Evolutionary conservation across 2,113 vertebrate genomes (phyloP).

Genomic region (Cottus gobio): DNA sequence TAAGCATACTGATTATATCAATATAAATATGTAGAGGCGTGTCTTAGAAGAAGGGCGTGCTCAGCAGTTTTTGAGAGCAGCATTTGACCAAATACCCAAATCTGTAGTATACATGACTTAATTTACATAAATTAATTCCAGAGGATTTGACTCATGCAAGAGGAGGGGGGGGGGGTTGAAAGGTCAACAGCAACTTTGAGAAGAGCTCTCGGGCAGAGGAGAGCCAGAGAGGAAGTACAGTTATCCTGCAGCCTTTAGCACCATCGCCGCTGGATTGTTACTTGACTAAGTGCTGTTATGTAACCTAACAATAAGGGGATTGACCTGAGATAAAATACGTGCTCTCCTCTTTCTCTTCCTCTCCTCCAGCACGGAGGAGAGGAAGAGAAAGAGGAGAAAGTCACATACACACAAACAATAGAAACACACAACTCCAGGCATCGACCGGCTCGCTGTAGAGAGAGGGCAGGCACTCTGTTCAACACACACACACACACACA

Average conservation of each 20-base stretch:
- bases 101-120: constrained; percentile 37
- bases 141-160: constrained; percentile 42
- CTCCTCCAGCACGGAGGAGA: no score
- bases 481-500: no score
- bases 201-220: constrained; percentile 53
- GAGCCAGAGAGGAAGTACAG: constrained; percentile 58
- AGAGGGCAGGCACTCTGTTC: constrained; percentile 7
- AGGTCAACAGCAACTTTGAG: constrained; percentile 70
- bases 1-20: neutral
- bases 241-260: constrained; percentile 54
- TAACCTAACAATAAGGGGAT: constrained; percentile 68
- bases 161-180: constrained; percentile 40
- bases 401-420: constrained; percentile 27
- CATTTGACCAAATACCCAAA: constrained; percentile 30
- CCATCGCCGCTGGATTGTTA: constrained; percentile 50
- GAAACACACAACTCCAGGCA: constrained; percentile 42
- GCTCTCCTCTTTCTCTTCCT: no score
- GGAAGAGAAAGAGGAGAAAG: constrained; percentile 37
- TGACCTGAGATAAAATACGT: constrained; percentile 62
- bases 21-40: neutral
- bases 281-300: constrained; percentile 68
- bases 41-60: constrained; percentile 11
- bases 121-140: constrained; percentile 67
- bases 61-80: constrained; percentile 50
- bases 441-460: constrained; percentile 14